Base-by-base conservation (phyloP, 2,888 invertebrate genomes). In the Phyto melanocephala region DNA sequence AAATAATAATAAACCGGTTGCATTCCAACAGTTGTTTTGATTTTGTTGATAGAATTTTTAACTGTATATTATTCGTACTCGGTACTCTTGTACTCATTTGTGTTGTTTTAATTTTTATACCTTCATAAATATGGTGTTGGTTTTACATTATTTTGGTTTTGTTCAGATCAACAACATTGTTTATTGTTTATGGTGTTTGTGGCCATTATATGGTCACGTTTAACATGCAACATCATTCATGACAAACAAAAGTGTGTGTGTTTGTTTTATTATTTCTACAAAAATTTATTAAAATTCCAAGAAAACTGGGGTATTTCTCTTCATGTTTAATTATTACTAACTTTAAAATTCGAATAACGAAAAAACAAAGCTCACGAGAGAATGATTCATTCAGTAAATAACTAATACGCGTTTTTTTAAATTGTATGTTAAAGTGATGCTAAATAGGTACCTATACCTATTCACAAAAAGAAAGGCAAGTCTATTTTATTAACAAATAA, bases 261-360 rank as follows among this genome's bases (percentile, higher is more conserved):
- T 8, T 37, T 68, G 28, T 54, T 77, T 76, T 28, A 74, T 60
- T 40, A 68, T 22, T 83, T 84, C 82, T 72, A 76, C 70, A 79
- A 79, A 84, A 84, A 83, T 68, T 62, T 60, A 81, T 62, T 28
- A 8, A 74, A 84, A 81, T 84, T 84, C 84, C 81, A 67, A 70
- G 84, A 84, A 84, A 42, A 52, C 47, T 63, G 45, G 68, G 74
- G 70, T 67, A 56, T 78, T 81, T 70, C 78, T 82, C 58, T 70
- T 58, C 77, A 62, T 50, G 50, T 65, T 52, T n/a, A n/a, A 42
- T 58, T 72, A 60, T 58, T 50, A 67, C 56, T 65, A 60, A 67
- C 15, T 65, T 79, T 50, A 65, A 28, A 3, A 62, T 62, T n/a
- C 11, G 65, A 37, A 22, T 47, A 45, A 20, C 15, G 45, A 24